These are phyloP conservation scores for Enteromius argenteus DNA, from an alignment of 2,797 vertebrate genomes.

Conservation along the genomic window DNA sequence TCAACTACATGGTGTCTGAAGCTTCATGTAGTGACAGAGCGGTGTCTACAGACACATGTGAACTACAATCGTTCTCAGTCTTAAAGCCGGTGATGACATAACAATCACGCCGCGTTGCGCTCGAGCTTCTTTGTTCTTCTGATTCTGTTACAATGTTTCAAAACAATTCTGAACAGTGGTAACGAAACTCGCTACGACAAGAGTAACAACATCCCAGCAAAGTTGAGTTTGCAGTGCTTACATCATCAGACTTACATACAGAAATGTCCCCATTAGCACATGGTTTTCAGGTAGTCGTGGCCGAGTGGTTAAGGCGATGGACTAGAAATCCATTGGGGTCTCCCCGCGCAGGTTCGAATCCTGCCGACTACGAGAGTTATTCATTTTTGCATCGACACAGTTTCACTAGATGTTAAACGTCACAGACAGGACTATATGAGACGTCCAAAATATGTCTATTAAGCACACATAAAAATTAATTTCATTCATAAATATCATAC, in stretches of 20 bases:
- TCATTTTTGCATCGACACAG: neutral
- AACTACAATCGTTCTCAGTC: neutral
- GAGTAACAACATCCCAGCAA: neutral
- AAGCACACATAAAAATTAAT: neutral
- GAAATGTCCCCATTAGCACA: accelerated
- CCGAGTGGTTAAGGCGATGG: slow-evolving; percentile 78
- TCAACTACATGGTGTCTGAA: neutral
- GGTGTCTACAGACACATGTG: neutral
- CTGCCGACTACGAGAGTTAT: slow-evolving; percentile 63
- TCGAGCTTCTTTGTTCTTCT: neutral
- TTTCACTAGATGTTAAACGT: neutral
- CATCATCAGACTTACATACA: too few relatives aligned
- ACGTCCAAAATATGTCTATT: neutral
- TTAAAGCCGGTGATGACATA: neutral
- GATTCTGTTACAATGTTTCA: too few relatives aligned
- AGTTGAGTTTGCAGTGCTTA: too few relatives aligned
- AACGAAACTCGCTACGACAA: too few relatives aligned
- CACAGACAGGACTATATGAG: neutral
- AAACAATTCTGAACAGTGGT: neutral
- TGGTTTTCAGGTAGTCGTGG: slow-evolving; percentile 59
- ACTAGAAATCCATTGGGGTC: slow-evolving; percentile 78
- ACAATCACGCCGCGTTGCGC: neutral
- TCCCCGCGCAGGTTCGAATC: slow-evolving; percentile 77
- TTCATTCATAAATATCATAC: neutral
- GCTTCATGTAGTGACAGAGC: neutral